Base-by-base conservation (phyloP, 64 coral and sea anemone genomes). In the Pocillopora verrucosa region DNA sequence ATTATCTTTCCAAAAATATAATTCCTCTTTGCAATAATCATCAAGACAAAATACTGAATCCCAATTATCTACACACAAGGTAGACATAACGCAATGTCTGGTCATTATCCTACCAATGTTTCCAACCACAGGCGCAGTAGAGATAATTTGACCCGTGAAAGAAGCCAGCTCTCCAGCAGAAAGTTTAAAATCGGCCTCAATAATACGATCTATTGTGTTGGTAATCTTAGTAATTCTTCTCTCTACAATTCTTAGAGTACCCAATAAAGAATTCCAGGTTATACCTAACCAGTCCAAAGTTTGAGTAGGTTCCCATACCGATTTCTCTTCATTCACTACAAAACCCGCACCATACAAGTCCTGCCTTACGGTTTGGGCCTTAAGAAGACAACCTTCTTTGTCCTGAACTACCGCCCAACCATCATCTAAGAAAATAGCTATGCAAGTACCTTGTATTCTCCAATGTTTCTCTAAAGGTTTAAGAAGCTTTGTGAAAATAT, bases 71-170 rank as follows among this genome's bases (percentile, higher is more conserved):
- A 68, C 74, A 37, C 85, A 75, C 67, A 87, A 51, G 84, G 84
- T 87, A 63, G 84, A 87, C 84, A 87, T 72, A 63, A 87, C 84
- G 6, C 65, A 87, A 87, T 87, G 84, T 87, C 84, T 87, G 84
- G 84, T 87, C 41, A 45, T 45, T 6, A 45, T 45, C 6, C 41
- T 45, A 6, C 41, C 41, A 45, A 45, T 45, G 41, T 72, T 72
- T 38, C 64, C 64, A 87, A 87, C 84, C 41, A 87, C 84, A 72
- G 84, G 84, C 64, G 73, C 60, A 15, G 81, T 80, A 17, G 81
- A 79, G 68, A 87, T 87, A 58, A 86, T 79, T 72, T 87, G 74
- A 41, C 82, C 82, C 5, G 67, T 65, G 26, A 92, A 87, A 11
- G 90, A 92, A n/a, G 75, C 68, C 72, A 87, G 6, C 41, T 45